phyloP scores from a whole-genome alignment of 2,797 vertebrate species.

The Limosa lapponica region DNA sequence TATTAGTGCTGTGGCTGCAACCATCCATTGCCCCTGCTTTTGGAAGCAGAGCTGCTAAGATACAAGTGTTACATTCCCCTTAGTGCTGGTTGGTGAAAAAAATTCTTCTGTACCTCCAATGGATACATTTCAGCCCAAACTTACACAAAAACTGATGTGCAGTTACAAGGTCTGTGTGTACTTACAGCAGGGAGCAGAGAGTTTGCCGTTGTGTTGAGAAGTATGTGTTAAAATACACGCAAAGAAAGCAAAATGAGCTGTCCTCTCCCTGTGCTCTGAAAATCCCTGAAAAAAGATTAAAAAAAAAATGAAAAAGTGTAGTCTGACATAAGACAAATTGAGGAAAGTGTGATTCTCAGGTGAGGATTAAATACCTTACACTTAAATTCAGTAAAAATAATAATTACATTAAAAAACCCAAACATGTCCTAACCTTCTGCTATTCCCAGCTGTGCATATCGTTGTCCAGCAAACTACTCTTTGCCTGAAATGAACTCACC shows the following conservation, averaged over 20 bases:
- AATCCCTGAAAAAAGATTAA: not conserved
- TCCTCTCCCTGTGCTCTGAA: not conserved
- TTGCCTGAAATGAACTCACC: not conserved
- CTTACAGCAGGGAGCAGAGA: not conserved
- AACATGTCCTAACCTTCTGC: not conserved
- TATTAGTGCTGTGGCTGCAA: not conserved
- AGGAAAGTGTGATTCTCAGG: not conserved
- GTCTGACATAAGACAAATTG: not conserved
- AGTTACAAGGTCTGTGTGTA: fast-evolving
- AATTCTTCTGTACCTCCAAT: not conserved
- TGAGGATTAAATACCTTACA: not conserved
- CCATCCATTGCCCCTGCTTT: not conserved
- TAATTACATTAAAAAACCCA: not conserved
- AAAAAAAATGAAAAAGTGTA: not conserved
- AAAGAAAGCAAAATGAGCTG: not conserved
- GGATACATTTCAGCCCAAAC: not conserved
- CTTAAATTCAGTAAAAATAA: not conserved
- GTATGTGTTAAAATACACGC: not conserved
- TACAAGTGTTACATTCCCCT: fast-evolving
- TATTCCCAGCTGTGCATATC: not conserved
- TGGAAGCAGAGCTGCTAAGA: not conserved
- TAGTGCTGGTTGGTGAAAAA: not conserved
- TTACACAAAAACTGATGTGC: not conserved
- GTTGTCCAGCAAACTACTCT: not conserved
- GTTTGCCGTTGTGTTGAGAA: not conserved